phyloP scores from a whole-genome alignment of 2,113 vertebrate genomes.

The Limnothrissa miodon region DNA sequence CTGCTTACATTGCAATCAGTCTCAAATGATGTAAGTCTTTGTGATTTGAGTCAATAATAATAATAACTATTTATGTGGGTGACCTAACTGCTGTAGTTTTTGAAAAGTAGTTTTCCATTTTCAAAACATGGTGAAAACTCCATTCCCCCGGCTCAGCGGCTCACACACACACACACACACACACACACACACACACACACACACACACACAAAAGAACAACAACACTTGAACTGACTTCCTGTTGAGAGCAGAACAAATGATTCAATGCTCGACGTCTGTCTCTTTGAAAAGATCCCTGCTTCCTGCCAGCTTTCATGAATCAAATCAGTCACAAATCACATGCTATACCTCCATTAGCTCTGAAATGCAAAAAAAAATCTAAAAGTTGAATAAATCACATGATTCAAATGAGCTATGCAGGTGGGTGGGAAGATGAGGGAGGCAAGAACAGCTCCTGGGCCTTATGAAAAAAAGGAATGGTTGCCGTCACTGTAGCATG shows the following conservation, averaged over 20 bases:
- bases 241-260: neutral
- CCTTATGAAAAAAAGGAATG: neutral
- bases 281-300: neutral
- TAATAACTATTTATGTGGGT: too few relatives aligned
- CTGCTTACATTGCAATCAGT: too few relatives aligned
- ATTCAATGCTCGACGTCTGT: neutral
- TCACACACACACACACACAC: neutral
- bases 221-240: neutral
- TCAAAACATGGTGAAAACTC: too few relatives aligned
- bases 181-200: neutral
- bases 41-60: too few relatives aligned
- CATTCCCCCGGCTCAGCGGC: too few relatives aligned
- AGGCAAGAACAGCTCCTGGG: neutral
- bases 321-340: neutral
- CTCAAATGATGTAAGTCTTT: too few relatives aligned
- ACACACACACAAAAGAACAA: slow-evolving; percentile 1
- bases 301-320: neutral
- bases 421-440: neutral
- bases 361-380: neutral
- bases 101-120: neutral
- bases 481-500: neutral
- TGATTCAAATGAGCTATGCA: neutral
- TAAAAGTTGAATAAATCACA: neutral
- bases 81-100: too few relatives aligned
- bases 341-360: neutral